Conservation (phyloP, 2,888 invertebrate genomes). For the Drosophila hamatofila region DNA sequence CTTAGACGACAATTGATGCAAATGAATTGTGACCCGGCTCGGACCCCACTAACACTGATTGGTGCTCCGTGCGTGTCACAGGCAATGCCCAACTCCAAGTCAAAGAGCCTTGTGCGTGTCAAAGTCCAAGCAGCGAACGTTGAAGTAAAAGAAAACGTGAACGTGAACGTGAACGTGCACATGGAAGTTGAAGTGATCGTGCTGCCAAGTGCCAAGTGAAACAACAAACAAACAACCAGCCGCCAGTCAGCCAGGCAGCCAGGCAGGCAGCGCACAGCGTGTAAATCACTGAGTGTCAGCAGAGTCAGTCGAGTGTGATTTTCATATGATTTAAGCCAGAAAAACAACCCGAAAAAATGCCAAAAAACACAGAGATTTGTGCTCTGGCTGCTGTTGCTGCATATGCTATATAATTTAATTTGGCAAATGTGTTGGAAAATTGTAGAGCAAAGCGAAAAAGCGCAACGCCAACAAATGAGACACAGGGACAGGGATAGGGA, state of each 20-base stretch:
- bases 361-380: slow-evolving; percentile 36
- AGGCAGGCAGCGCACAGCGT: slow-evolving; percentile 18
- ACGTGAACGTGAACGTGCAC: slow-evolving; percentile 8
- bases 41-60: slow-evolving; percentile 39
- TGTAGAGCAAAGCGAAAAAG: slow-evolving; percentile 65
- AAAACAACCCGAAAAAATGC: slow-evolving; percentile 28
- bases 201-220: slow-evolving; percentile 40
- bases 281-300: slow-evolving; percentile 74
- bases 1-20: slow-evolving; percentile 40
- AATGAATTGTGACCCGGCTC: slow-evolving; percentile 41
- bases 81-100: slow-evolving; percentile 6
- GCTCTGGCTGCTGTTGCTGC: slow-evolving; percentile 41
- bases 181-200: slow-evolving; percentile 51
- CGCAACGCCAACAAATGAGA: slow-evolving; percentile 44
- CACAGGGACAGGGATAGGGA: slow-evolving; percentile 19
- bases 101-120: slow-evolving; percentile 26
- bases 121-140: slow-evolving; percentile 17
- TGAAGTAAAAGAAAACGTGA: background rate
- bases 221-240: slow-evolving; percentile 11
- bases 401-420: slow-evolving; percentile 75
- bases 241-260: background rate
- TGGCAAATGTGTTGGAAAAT: slow-evolving; percentile 81
- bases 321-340: slow-evolving; percentile 67
- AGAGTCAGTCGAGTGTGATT: slow-evolving; percentile 70
- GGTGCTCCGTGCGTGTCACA: slow-evolving; percentile 39